phyloP scores from a whole-genome alignment of 2,113 vertebrate species.

The Alligator mississippiensis region DNA sequence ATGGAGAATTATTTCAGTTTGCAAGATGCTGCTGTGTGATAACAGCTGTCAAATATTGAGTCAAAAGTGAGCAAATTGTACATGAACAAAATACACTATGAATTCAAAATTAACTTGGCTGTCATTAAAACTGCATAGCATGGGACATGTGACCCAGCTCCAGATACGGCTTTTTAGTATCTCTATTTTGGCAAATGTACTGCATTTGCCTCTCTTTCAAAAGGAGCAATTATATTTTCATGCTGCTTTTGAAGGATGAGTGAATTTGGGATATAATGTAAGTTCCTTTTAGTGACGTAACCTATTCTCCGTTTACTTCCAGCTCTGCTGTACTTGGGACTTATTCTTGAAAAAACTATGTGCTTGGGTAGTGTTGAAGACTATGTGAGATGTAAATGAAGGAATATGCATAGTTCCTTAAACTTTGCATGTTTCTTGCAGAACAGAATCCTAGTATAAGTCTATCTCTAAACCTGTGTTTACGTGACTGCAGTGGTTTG shows the following conservation, averaged over 20 bases:
- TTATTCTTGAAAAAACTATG: background rate
- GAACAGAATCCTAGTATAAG: background rate
- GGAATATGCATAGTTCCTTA: background rate
- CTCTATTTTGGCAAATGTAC: background rate
- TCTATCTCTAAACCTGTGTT: background rate
- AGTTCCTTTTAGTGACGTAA: background rate
- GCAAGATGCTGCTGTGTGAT: background rate
- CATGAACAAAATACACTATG: background rate
- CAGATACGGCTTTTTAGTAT: background rate
- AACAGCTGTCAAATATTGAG: background rate
- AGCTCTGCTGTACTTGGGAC: background rate
- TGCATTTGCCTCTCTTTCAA: background rate
- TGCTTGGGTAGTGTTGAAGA: background rate
- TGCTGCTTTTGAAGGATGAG: background rate
- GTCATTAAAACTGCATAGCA: background rate
- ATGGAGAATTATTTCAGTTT: background rate
- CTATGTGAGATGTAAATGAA: background rate
- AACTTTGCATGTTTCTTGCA: background rate
- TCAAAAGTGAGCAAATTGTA: background rate
- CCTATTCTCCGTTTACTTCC: background rate
- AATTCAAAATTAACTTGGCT: background rate
- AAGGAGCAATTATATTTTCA: background rate
- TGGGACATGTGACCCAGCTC: background rate
- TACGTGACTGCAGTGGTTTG: slow-evolving; percentile 19
- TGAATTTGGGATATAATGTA: background rate